phyloP scores from a whole-genome alignment of 2,888 invertebrate genomes.

The Aromia moschata region DNA sequence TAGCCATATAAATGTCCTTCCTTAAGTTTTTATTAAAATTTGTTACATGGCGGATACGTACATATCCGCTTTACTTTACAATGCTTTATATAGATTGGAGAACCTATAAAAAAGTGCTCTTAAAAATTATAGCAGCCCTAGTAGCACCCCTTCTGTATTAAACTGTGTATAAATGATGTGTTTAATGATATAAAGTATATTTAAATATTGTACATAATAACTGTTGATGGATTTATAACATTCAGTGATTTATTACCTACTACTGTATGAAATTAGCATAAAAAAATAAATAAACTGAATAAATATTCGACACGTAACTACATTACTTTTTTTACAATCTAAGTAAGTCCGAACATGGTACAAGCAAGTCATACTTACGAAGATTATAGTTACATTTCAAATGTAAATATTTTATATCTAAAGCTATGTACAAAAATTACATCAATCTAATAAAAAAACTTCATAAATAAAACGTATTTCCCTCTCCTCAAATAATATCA shows the following conservation, averaged over 20 bases:
- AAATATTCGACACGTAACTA: slow-evolving; percentile 30
- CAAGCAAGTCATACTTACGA: slow-evolving; percentile 10
- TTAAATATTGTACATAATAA: too few relatives aligned
- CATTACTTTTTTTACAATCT: slow-evolving; percentile 13
- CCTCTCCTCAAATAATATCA: slow-evolving; percentile 12
- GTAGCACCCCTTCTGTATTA: too few relatives aligned
- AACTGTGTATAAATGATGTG: too few relatives aligned
- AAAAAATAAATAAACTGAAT: slow-evolving; percentile 25
- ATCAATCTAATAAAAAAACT: slow-evolving; percentile 14
- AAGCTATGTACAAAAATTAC: slow-evolving; percentile 29
- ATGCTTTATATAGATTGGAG: too few relatives aligned
- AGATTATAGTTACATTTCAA: slow-evolving; percentile 30
- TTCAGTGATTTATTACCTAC: not conserved
- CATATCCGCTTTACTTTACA: too few relatives aligned
- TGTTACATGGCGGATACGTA: too few relatives aligned
- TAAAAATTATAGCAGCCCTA: too few relatives aligned
- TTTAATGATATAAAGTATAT: too few relatives aligned
- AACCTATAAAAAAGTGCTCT: too few relatives aligned
- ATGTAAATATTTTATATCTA: slow-evolving; percentile 24
- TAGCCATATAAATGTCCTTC: too few relatives aligned
- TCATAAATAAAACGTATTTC: slow-evolving; percentile 6
- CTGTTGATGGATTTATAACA: slow-evolving; percentile 6
- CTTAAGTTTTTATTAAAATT: too few relatives aligned
- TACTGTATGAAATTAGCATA: not conserved
- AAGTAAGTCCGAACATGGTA: slow-evolving; percentile 10